Percentiles rank a stretch among this genome's conserved stretches.
Conservation (phyloP, 2,113 vertebrate genomes). For the Cygnus atratus region DNA sequence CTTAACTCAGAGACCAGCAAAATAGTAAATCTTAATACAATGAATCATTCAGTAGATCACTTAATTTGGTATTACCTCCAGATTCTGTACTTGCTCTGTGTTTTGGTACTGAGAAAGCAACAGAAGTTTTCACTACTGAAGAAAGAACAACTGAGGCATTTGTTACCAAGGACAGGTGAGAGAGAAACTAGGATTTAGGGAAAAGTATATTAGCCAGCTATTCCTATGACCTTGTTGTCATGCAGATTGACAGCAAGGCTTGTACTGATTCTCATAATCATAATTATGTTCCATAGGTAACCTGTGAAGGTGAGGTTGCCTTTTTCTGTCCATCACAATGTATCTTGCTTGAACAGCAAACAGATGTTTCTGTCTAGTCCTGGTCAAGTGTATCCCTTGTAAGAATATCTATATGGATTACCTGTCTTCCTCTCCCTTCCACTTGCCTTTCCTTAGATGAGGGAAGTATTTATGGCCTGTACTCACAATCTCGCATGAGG, state of each 20-base stretch:
- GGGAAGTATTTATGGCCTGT: not conserved
- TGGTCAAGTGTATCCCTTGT: not conserved
- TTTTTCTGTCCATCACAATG: not conserved
- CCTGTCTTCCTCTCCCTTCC: not conserved
- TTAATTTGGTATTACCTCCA: not conserved
- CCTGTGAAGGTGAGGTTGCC: not conserved
- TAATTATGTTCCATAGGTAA: not conserved
- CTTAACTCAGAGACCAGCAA: not conserved
- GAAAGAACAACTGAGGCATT: not conserved
- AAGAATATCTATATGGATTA: not conserved
- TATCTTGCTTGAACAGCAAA: not conserved
- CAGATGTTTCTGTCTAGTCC: not conserved
- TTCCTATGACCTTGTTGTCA: not conserved
- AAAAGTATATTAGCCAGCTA: not conserved
- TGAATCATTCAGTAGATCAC: not conserved
- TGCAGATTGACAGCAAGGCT: not conserved
- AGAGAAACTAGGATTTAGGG: not conserved
- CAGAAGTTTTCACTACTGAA: not conserved
- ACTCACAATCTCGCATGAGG: not conserved
- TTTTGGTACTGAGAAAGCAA: not conserved
- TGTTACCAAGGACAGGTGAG: not conserved
- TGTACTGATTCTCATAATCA: not conserved
- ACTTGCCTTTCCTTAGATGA: not conserved
- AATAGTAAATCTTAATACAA: not conserved
- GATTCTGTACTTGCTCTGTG: not conserved